Evolutionary conservation across 2,888 invertebrate genomes (phyloP).

Genomic region (Diogma glabrata): DNA sequence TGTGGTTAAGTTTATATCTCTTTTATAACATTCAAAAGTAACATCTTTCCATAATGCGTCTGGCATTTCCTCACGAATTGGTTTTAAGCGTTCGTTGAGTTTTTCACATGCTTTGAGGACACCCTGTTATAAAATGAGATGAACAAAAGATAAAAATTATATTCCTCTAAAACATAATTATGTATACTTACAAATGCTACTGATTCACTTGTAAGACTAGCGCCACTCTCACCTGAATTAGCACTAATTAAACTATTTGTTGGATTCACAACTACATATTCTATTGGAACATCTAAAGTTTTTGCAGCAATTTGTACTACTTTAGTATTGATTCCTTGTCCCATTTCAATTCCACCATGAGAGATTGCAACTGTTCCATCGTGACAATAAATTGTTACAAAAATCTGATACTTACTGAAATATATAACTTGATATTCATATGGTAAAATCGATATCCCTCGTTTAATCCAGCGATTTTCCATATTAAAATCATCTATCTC

Average conservation of each 20-base stretch:
- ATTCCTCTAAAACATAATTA: too few relatives aligned
- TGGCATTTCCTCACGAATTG: conserved; percentile 27
- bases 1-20: conserved; percentile 26
- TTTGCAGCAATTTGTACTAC: conserved; percentile 59
- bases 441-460: conserved; percentile 52
- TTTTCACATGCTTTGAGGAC: conserved; percentile 36
- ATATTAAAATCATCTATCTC: conserved; percentile 43
- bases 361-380: conserved; percentile 57
- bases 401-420: conserved; percentile 43
- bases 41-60: conserved; percentile 31
- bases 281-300: conserved; percentile 50
- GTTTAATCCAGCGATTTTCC: conserved; percentile 66
- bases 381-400: conserved; percentile 55
- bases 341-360: conserved; percentile 61
- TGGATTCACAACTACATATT: conserved; percentile 51
- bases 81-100: conserved; percentile 31
- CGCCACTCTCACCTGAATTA: conserved; percentile 52
- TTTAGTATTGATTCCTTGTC: conserved; percentile 75
- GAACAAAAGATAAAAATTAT: too few relatives aligned
- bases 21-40: conserved; percentile 21
- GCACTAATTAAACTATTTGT: conserved; percentile 47
- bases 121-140: too few relatives aligned
- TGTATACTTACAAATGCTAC: conserved; percentile 39
- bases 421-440: conserved; percentile 51
- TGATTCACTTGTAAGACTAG: conserved; percentile 54